These are phyloP conservation scores for Thysanoteuthis rhombus DNA, from an alignment of 2,888 invertebrate genomes.

Conservation along the genomic window DNA sequence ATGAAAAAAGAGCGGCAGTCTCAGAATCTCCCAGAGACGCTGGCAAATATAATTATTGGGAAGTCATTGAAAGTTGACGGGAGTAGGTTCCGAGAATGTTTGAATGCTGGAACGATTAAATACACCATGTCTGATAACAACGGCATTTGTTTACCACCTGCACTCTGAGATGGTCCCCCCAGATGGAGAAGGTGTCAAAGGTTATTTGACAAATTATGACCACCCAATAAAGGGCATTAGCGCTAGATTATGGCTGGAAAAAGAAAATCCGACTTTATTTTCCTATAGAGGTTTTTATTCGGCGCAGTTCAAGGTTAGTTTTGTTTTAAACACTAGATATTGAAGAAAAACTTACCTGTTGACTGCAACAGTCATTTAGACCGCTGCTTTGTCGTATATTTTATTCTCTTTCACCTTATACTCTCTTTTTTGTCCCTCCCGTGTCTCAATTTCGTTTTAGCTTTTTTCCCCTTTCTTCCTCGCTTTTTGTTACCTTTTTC, in stretches of 20 bases:
- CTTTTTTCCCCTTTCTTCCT: no score
- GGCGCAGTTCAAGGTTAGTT: no score
- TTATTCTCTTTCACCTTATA: no score
- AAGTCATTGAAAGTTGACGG: no score
- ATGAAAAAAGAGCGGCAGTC: no score
- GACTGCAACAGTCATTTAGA: not conserved
- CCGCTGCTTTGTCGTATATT: no score
- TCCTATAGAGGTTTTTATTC: not conserved
- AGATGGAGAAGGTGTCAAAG: not conserved
- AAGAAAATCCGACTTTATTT: not conserved
- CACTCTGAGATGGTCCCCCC: not conserved
- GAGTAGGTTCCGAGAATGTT: not conserved
- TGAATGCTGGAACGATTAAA: not conserved
- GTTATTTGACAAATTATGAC: not conserved
- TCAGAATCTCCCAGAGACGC: not conserved
- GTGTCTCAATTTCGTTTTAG: no score
- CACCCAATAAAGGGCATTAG: not conserved
- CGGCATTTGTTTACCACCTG: not conserved
- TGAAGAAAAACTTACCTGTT: not conserved
- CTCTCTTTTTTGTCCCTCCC: no score
- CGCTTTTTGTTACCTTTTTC: no score
- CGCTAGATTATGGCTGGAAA: not conserved
- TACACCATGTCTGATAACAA: not conserved
- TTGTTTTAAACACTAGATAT: no score
- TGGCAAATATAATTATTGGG: no score